Evolutionary conservation across 2,113 vertebrate genomes (phyloP), one percentile per base, ranked within the genome.

Genomic region (Sylvia atricapilla): DNA sequence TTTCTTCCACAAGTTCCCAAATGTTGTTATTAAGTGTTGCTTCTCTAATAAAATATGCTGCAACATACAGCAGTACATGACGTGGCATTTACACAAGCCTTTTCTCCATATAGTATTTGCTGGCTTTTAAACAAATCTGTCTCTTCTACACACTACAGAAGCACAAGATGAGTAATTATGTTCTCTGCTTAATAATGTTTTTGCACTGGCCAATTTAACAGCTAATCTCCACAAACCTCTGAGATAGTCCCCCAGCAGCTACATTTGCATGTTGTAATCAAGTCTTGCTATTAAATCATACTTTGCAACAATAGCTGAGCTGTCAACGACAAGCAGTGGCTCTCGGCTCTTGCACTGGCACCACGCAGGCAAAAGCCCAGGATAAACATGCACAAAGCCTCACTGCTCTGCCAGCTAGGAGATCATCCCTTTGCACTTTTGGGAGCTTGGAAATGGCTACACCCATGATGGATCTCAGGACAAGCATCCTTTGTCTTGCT

Each of bases 191-290:
- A 97, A 96, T 94, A 96, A 96, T 94, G 90, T 94, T 97, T 97
- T 95, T 87, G 86, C 90, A 96, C 95, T 93, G 94, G 95, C 94
- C 95, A 97, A 96, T 95, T 97, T 96, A 95, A 95, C 89, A 84
- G 96, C 96, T 96, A 96, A 97, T 96, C 96, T 96, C 94, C 80
- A 91, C 90, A 95, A 96, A 95, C 93, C 85, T 93, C 91, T 39
- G 91, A 95, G 92, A 95, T 27, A 53, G 89, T 96, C 91, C 97
- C 96, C 90, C 87, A 56, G 84, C 94, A 90, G 94, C 93, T 84
- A 67, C 80, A 77, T 95, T 93, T 93, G 97, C 91, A 92, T 86
- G 86, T 85, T 84, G 87, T 94, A 95, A 95, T 81, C 50, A 89
- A 91, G 93, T 94, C 95, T 87, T 75, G 94, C 95, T 96, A 96